Conservation (phyloP, 2,797 vertebrate genomes). For the Xerus rutilus region DNA sequence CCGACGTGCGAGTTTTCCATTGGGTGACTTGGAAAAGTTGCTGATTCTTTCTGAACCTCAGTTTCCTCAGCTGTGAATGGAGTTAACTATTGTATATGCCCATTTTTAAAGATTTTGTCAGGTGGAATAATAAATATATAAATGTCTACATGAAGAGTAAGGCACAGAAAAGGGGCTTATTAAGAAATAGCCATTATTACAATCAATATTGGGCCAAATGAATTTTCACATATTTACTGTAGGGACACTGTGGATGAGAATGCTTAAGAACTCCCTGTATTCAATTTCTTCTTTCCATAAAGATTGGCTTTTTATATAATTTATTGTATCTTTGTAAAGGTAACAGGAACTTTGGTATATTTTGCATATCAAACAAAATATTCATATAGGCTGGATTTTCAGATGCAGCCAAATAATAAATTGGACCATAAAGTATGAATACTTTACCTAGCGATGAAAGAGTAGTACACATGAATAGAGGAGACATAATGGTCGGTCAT, state of each 20-base stretch:
- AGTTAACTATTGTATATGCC: not conserved
- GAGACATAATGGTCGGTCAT: slow-evolving; percentile 72
- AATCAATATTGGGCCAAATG: not conserved
- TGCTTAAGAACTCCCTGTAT: not conserved
- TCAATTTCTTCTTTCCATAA: slow-evolving; percentile 55
- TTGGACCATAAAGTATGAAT: slow-evolving; percentile 73
- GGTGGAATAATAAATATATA: not conserved
- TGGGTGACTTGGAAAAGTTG: not conserved
- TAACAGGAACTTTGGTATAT: slow-evolving; percentile 35
- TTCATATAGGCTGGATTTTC: slow-evolving; percentile 64
- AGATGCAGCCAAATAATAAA: slow-evolving; percentile 78
- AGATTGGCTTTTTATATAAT: not conserved
- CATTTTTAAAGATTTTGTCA: not conserved
- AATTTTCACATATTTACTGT: not conserved
- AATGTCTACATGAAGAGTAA: not conserved
- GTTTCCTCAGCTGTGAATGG: not conserved
- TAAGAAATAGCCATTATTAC: not conserved
- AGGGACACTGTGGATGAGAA: not conserved
- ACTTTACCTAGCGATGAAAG: slow-evolving; percentile 64
- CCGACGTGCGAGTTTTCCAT: not conserved
- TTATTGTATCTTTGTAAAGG: slow-evolving; percentile 56
- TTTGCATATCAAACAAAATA: slow-evolving; percentile 74
- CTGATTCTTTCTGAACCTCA: not conserved
- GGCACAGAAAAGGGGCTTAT: not conserved
- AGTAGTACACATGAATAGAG: slow-evolving; percentile 67